phyloP scores from a whole-genome alignment of 2,113 vertebrate species.

The Riparia riparia region DNA sequence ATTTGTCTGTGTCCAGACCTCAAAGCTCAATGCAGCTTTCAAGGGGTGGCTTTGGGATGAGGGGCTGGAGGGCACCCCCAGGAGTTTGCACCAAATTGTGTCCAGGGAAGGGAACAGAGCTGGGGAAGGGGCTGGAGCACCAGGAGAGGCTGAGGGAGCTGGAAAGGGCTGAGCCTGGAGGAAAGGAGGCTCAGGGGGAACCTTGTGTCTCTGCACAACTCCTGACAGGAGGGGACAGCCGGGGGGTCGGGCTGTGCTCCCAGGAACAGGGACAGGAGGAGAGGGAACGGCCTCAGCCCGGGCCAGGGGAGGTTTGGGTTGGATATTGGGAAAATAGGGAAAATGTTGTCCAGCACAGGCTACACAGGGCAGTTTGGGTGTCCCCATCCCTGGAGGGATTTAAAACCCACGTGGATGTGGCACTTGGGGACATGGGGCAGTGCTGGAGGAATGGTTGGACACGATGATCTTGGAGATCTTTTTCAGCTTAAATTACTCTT shows the following conservation, averaged over 20 bases:
- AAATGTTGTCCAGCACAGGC: not conserved
- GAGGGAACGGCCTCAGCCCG: not conserved
- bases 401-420: not conserved
- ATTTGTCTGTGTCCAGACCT: not conserved
- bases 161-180: not conserved
- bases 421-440: not conserved
- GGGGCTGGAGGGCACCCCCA: not conserved
- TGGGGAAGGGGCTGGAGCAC: not conserved
- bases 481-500: not conserved
- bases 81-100: not conserved
- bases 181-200: not conserved
- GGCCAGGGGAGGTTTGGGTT: accelerated
- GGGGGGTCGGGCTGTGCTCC: not conserved
- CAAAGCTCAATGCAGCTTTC: not conserved
- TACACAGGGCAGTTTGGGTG: not conserved
- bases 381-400: not conserved
- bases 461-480: not conserved
- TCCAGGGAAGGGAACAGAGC: accelerated
- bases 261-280: not conserved
- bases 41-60: not conserved
- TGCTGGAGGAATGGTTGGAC: not conserved
- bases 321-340: not conserved
- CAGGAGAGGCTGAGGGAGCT: not conserved
- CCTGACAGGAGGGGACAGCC: not conserved
- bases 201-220: not conserved